These are phyloP conservation scores for Pristis pectinata DNA, from an alignment of 2,797 vertebrate species.

Conservation along the genomic window DNA sequence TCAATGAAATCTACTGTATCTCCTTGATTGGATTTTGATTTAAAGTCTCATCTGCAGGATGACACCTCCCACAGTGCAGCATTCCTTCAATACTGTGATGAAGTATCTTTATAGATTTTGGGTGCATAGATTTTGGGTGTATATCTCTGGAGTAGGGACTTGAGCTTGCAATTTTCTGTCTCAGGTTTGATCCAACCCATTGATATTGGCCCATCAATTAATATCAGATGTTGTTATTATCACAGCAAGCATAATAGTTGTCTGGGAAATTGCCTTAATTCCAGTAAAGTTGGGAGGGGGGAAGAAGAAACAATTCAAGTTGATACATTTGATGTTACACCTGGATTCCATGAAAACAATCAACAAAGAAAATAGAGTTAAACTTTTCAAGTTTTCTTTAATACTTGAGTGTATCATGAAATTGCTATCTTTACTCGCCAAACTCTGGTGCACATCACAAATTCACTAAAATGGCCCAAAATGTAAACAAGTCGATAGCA, in stretches of 20 bases:
- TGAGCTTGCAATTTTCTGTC: neutral
- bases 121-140: no score
- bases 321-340: neutral
- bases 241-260: neutral
- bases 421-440: neutral
- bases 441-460: neutral
- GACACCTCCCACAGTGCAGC: neutral
- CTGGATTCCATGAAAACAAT: neutral
- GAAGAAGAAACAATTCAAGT: neutral
- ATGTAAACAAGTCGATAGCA: slow-evolving; percentile 11
- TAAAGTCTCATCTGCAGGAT: neutral
- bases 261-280: neutral
- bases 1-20: neutral
- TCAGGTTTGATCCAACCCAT: neutral
- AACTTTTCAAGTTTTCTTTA: neutral
- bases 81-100: neutral
- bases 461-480: neutral
- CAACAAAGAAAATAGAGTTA: neutral
- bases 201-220: neutral
- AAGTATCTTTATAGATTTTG: no score
- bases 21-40: neutral
- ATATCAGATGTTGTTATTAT: neutral
- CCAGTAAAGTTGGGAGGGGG: neutral
- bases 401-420: neutral
- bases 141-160: neutral